Percentiles rank a stretch among this genome's conserved stretches.
Evolutionary conservation across 2,797 vertebrate genomes (phyloP).

Genomic region (Pangasius larnaudii): DNA sequence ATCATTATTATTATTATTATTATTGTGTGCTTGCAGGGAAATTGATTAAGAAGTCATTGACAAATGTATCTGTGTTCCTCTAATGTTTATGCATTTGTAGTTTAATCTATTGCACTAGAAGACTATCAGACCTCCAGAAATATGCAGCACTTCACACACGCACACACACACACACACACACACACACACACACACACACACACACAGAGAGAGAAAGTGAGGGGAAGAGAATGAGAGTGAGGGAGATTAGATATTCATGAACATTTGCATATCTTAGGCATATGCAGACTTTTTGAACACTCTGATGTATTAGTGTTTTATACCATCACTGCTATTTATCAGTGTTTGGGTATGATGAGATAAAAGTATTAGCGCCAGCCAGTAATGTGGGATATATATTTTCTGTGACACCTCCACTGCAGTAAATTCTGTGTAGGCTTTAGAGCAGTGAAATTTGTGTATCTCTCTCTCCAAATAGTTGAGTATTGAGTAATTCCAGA

Average conservation of each 20-base stretch:
- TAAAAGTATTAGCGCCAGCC: conserved; percentile 4
- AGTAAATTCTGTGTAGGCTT: neutral
- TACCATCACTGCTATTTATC: conserved; percentile 6
- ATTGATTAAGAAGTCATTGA: conserved; percentile 67
- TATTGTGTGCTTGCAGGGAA: conserved; percentile 47
- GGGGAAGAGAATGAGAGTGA: neutral
- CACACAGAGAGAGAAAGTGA: too few relatives aligned
- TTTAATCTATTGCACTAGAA: conserved; percentile 43
- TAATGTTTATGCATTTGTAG: conserved; percentile 54
- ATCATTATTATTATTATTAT: too few relatives aligned
- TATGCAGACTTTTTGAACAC: conserved; percentile 3
- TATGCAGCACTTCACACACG: neutral
- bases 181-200: neutral
- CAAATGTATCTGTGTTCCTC: conserved; percentile 65
- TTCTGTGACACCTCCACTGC: neutral
- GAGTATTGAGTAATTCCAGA: conserved; percentile 18
- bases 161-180: neutral
- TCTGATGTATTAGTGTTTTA: conserved; percentile 11
- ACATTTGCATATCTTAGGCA: conserved; percentile 23
- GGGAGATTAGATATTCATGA: conserved; percentile 14
- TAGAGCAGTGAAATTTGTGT: neutral
- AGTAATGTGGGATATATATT: conserved; percentile 12
- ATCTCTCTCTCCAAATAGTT: neutral
- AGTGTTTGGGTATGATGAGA: neutral
- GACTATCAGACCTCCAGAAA: neutral